Evolutionary conservation across 2,797 vertebrate genomes (phyloP), one percentile per base, ranked within the genome.

Genomic region (Heliangelus exortis): DNA sequence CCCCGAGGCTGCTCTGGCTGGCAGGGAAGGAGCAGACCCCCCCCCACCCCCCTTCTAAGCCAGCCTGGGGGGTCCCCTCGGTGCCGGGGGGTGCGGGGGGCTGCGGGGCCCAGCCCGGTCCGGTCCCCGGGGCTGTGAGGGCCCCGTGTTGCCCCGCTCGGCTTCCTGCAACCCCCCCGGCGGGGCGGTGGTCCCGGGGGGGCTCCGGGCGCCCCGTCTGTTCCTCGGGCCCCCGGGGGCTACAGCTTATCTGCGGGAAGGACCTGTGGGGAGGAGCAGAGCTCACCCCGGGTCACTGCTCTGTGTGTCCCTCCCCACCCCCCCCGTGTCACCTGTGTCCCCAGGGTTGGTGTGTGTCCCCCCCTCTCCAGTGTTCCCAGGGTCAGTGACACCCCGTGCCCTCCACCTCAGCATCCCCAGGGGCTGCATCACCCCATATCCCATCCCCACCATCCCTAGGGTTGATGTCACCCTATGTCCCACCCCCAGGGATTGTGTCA

Each of bases 231-330:
- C 90, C 85, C 90, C 90, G 87, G 58, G 93, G 66, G 77, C 96
- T 97, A 97, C 87, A 96, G 48, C 90, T 97, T 97, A 96, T 97
- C 97, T 65, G 97, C 95, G 95, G 97, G 97, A 92, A 97, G 97
- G 94, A 97, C 97, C 97, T 97, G 95, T 39, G 57, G 90, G 67
- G 66, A 95, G 41, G 81, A 97, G 84, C 87, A 71, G 93, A 76
- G 90, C 94, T 36, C 9, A 36, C 36, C 94, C 87, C 79, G 29
- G 79, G 74, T 92, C 83, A 36, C 36, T 36, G 36, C 11, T 36
- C 36, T 36, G 36, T 36, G 36, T 36, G 36, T 36, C 36, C 36
- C 36, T 18, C 45, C 16, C 17, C 43, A 43, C 15, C 43, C 16
- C 15, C 41, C 11, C 41, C 12, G 43, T 18, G 43, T 19, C 45